phyloP scores from a whole-genome alignment of 2,797 vertebrate genomes.

The Fistularia tabacaria region DNA sequence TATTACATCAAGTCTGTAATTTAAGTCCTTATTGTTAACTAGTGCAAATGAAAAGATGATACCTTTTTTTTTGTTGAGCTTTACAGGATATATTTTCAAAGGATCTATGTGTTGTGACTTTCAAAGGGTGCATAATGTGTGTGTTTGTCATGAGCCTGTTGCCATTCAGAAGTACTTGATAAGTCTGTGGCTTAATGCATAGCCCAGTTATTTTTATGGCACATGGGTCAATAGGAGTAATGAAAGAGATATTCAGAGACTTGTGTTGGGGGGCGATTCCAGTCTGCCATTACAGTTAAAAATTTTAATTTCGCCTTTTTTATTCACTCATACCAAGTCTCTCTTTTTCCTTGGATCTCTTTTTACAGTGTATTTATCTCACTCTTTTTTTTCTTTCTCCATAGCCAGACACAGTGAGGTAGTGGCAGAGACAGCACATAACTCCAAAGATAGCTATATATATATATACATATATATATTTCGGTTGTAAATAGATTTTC shows the following conservation, averaged over 20 bases:
- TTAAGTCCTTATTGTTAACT: no score
- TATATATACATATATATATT: no score
- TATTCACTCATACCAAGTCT: constrained; percentile 14
- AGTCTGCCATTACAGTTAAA: constrained; percentile 46
- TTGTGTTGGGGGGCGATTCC: constrained; percentile 27
- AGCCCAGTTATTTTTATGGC: constrained; percentile 57
- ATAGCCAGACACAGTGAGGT: constrained; percentile 47
- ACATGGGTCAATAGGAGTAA: constrained; percentile 72
- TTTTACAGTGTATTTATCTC: constrained; percentile 5
- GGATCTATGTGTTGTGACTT: no score
- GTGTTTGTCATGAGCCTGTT: constrained; percentile 21
- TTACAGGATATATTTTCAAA: no score
- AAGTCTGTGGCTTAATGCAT: constrained; percentile 57
- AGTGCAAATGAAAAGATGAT: no score
- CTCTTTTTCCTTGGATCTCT: constrained; percentile 22
- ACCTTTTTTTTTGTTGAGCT: no score
- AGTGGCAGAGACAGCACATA: no score
- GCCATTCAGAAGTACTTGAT: constrained; percentile 45
- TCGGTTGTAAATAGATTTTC: no score
- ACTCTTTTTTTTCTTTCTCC: constrained; percentile 44
- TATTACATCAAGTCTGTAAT: no score
- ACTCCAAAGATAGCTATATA: no score
- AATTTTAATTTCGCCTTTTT: constrained; percentile 50
- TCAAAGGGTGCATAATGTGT: constrained; percentile 12
- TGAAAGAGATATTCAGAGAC: constrained; percentile 77